Evolutionary conservation across 1,140 invertebrate species (phyloP), one percentile per base, ranked within the genome.

Genomic region (Monochamus saltuarius): DNA sequence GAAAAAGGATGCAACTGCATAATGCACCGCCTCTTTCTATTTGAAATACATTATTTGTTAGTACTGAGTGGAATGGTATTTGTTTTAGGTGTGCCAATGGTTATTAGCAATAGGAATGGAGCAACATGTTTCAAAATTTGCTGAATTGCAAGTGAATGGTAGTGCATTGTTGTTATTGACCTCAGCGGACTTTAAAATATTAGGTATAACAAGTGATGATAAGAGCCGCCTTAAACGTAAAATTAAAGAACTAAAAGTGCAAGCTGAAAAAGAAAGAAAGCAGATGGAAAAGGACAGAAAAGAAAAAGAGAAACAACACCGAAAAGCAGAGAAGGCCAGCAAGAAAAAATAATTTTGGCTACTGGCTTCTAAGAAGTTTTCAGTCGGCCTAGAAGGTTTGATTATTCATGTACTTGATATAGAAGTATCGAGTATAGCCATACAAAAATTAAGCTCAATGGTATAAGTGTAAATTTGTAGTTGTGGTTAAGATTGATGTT

Each of bases 161-260:
- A 81, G 84, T 17, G 86, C 89, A 45, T 80, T 98, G 16, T 75
- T 97, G 19, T 83, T 87, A 59, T 79, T 97, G 22, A 93, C 94
- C 70, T 92, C 92, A 1, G 85, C 90, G 14, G 92, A 94, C 77
- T 84, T 97, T 37, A 97, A 97, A 82, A 83, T 85, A 57, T 81
- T 95, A 37, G 92, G 92, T 19, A 85, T 95, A 34, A 81, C 80
- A 45, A 84, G 86, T 6, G 89, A 92, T 43, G 91, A 95, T 73
- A 92, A 94, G 64, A 83, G 84, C 56, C 82, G 88, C 57, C 80
- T 96, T 62, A 96, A 96, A 76, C 86, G 92, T 43, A 92, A 92
- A 72, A 83, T 96, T 42, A 95, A 95, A 79, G 92, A 95, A 70
- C 80, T 95, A 37, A 87, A 88, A 68, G 77, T 83, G 14, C 86